Percentiles rank a stretch among this genome's conserved stretches.
These are phyloP conservation scores for Proisotoma minuta DNA, from an alignment of 2,888 invertebrate genomes.

Conservation along the genomic window DNA sequence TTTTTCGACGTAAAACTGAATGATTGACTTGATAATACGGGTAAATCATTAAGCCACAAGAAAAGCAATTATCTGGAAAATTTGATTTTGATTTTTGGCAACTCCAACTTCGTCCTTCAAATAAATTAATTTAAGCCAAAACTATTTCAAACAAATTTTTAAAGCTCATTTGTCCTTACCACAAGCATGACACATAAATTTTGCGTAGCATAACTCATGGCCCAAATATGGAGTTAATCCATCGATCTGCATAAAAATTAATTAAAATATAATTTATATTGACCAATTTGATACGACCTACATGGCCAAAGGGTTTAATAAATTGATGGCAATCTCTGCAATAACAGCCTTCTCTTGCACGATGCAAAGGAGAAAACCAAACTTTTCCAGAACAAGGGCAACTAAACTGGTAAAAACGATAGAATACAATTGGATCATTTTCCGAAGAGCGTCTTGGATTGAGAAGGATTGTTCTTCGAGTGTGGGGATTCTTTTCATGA, in stretches of 20 bases:
- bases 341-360: conserved; percentile 23
- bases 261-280: neutral
- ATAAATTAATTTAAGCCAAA: neutral
- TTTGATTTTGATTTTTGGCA: conserved; percentile 31
- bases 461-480: neutral
- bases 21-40: conserved; percentile 30
- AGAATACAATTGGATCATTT: conserved; percentile 23
- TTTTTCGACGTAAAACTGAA: neutral
- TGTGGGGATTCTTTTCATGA: neutral
- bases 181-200: conserved; percentile 28
- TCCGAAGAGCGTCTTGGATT: neutral
- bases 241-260: conserved; percentile 12
- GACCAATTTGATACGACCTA: conserved; percentile 3
- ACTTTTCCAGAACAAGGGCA: conserved; percentile 15
- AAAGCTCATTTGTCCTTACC: conserved; percentile 16
- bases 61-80: conserved; percentile 30
- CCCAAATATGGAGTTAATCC: conserved; percentile 31
- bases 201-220: conserved; percentile 30
- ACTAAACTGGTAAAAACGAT: conserved; percentile 29
- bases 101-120: conserved; percentile 12
- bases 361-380: conserved; percentile 23
- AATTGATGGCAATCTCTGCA: conserved; percentile 34
- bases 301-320: conserved; percentile 25
- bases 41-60: conserved; percentile 27
- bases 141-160: neutral